phyloP scores from a whole-genome alignment of 2,888 invertebrate species.

The Axea sp. region DNA sequence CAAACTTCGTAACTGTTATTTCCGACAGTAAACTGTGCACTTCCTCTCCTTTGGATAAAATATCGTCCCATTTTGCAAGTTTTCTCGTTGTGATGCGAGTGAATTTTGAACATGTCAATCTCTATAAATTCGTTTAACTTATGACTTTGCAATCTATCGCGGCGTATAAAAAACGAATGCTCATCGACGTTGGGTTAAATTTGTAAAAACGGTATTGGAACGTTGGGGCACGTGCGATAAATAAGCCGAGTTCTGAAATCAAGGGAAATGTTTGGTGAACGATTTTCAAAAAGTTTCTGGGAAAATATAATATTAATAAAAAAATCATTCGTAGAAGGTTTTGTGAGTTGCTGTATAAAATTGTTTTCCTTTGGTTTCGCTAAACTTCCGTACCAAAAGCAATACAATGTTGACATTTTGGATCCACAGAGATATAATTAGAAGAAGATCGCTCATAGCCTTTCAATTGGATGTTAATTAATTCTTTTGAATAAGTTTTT shows the following conservation, averaged over 20 bases:
- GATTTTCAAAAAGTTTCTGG: too few relatives aligned
- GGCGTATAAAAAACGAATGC: constrained; percentile 5
- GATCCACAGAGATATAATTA: too few relatives aligned
- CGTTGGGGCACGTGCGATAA: constrained; percentile 10
- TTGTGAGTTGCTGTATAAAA: too few relatives aligned
- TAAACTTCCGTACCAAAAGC: too few relatives aligned
- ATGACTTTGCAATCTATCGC: constrained; percentile 42
- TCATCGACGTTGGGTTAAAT: constrained; percentile 21
- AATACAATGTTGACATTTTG: too few relatives aligned
- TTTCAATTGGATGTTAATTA: constrained; percentile 14
- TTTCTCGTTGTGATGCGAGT: constrained; percentile 49
- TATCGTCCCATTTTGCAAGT: constrained; percentile 54
- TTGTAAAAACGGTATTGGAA: constrained; percentile 30
- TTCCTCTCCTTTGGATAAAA: constrained; percentile 48
- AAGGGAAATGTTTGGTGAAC: too few relatives aligned
- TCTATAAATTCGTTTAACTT: constrained; percentile 46
- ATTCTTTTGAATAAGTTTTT: not conserved
- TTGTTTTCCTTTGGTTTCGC: too few relatives aligned
- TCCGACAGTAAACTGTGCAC: constrained; percentile 56
- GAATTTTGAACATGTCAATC: constrained; percentile 44
- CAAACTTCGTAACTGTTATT: constrained; percentile 63
- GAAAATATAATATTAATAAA: too few relatives aligned
- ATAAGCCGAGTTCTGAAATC: constrained; percentile 9
- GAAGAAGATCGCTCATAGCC: not conserved
- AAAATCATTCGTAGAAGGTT: too few relatives aligned